Evolutionary conservation across 2,113 vertebrate genomes (phyloP), one percentile per base, ranked within the genome.

Genomic region (Meriones unguiculatus): DNA sequence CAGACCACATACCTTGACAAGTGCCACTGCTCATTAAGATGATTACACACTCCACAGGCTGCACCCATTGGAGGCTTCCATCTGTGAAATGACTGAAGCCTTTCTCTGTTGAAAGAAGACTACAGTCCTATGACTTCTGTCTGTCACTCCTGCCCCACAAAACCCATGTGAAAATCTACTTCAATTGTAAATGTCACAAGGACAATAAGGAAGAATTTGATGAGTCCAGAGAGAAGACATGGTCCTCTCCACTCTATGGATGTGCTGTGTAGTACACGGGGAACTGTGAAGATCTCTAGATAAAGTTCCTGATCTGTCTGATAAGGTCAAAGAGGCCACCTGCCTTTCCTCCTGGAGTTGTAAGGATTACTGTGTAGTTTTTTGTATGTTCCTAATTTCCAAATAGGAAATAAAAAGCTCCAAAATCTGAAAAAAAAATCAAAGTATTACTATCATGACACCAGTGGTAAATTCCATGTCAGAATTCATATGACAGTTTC

Each of bases 1-100:
- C 30, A 0, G 5, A 28, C 85, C 95, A 80, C 91, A 67, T 17
- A 92, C 73, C 77, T 93, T 72, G 87, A 97, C 97, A 97, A 97
- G 95, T 0, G 0, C 82, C 59, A 57, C 0, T 2, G 90, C 87
- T 97, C 94, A 85, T 97, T 97, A 97, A 69, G 93, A 90, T 35
- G 17, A 96, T 95, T 91, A 80, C 35, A 89, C 72, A 73, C 52
- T 81, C 94, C 73, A 57, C 69, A 95, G 77, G 22, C 70, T 52
- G 67, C 75, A n/a, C 62, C 10, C 18, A 3, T 13, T 3, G 0
- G 72, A 0, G 0, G 73, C 91, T 92, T 4, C 4, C 10, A 9
- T 64, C 76, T 95, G 32, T 50, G 90, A 93, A 59, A 86, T 28
- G 72, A 77, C 73, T 30, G 22, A 50, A 52, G 65, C n/a, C 59